Conservation (phyloP, 2,113 vertebrate genomes). For the Bufo bufo region DNA sequence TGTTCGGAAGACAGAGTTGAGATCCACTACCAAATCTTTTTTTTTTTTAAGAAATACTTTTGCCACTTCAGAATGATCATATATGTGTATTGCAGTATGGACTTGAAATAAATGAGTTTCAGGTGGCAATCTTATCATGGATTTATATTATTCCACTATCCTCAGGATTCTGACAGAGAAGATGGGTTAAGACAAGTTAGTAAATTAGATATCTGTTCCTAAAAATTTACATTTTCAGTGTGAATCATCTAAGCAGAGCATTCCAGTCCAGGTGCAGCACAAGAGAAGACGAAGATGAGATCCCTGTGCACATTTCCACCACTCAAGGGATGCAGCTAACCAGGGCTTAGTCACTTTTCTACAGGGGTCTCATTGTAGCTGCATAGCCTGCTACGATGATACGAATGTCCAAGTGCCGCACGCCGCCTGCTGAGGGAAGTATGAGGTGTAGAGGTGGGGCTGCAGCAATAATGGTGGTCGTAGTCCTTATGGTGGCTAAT, state of each 20-base stretch:
- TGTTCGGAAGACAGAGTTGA: constrained; percentile 64
- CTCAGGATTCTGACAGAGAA: not conserved
- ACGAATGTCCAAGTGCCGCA: too few relatives aligned
- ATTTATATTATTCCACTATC: not conserved
- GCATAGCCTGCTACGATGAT: too few relatives aligned
- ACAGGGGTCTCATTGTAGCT: too few relatives aligned
- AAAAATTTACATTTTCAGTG: not conserved
- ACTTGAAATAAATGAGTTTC: not conserved
- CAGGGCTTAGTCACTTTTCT: too few relatives aligned
- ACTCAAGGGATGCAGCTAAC: not conserved
- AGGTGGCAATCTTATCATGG: not conserved
- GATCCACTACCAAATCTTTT: constrained; percentile 45
- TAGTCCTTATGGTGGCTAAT: too few relatives aligned
- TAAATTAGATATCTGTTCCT: not conserved
- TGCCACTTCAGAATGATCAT: not conserved
- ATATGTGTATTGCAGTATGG: not conserved
- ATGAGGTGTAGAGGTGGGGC: too few relatives aligned
- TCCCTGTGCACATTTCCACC: not conserved
- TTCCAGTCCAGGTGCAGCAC: not conserved
- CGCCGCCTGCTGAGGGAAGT: too few relatives aligned
- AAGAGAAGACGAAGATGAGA: not conserved
- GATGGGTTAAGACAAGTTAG: not conserved
- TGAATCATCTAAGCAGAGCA: not conserved
- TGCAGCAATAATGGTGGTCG: too few relatives aligned
- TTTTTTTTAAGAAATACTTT: not conserved